A percentile compares a stretch with the other conserved stretches of the same genome.
These are phyloP conservation scores for Epiblema foenella DNA, from an alignment of 2,888 invertebrate species.

Conservation along the genomic window DNA sequence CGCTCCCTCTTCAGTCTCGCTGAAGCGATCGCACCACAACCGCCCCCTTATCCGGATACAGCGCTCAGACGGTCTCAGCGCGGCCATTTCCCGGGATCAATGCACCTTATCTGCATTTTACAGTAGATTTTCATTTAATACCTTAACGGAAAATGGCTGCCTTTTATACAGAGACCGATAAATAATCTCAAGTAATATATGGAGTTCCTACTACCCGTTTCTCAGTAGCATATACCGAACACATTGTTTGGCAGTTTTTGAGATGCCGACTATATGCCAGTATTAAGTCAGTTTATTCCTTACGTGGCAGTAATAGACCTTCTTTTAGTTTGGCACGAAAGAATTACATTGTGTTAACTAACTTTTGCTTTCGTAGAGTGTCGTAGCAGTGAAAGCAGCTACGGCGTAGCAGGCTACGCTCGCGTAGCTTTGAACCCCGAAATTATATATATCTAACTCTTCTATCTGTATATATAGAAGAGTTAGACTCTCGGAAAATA, in stretches of 20 bases:
- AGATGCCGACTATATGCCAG: too few species aligned
- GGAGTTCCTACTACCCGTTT: background rate
- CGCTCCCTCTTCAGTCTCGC: slow-evolving; percentile 19
- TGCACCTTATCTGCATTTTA: slow-evolving; percentile 34
- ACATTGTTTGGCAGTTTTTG: too few species aligned
- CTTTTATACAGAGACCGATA: background rate
- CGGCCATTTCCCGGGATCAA: slow-evolving; percentile 25
- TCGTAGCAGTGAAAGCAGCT: slow-evolving; percentile 33
- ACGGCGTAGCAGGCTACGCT: slow-evolving; percentile 27
- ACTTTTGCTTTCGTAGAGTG: slow-evolving; percentile 20
- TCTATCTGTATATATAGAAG: too few species aligned
- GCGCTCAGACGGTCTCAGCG: slow-evolving; percentile 8
- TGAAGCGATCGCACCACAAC: background rate
- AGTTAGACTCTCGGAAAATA: background rate
- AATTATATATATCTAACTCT: background rate
- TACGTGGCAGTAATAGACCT: background rate
- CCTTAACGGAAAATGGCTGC: background rate
- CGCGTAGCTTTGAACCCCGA: slow-evolving; percentile 9
- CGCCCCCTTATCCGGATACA: slow-evolving; percentile 8
- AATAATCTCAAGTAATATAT: background rate
- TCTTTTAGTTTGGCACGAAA: background rate
- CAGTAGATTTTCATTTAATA: slow-evolving; percentile 25
- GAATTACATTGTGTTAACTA: background rate
- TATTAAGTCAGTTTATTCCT: background rate
- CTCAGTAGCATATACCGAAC: background rate